Conservation (phyloP, 2,888 invertebrate genomes). For the Tipula vernalis region DNA sequence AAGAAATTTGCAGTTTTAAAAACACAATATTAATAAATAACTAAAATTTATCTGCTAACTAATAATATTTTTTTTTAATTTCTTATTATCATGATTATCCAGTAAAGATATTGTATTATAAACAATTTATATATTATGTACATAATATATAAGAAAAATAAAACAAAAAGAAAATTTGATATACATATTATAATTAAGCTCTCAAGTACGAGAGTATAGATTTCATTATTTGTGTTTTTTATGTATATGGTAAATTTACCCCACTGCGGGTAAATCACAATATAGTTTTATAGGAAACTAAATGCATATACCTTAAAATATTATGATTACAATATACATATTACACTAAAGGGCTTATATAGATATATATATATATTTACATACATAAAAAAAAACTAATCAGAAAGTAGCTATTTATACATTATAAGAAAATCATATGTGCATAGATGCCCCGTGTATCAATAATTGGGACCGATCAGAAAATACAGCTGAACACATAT, state of each 20-base stretch:
- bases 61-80: neutral
- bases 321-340: neutral
- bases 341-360: neutral
- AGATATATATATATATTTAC: neutral
- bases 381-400: neutral
- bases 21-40: neutral
- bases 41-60: neutral
- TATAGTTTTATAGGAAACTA: neutral
- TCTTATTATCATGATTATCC: neutral
- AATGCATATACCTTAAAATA: neutral
- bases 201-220: neutral
- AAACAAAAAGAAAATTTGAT: neutral
- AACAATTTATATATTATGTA: neutral
- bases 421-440: slow-evolving; percentile 38
- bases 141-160: neutral
- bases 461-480: slow-evolving; percentile 57
- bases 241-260: neutral
- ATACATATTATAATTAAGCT: neutral
- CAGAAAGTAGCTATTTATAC: neutral
- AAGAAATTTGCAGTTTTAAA: neutral
- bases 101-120: neutral
- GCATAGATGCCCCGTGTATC: slow-evolving; percentile 62
- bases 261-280: neutral
- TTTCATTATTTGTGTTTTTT: neutral
- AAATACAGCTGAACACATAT: slow-evolving; percentile 71